A percentile compares a stretch with the other conserved stretches of the same genome.
Conservation (phyloP, 1,140 invertebrate genomes). For the Bombus picipes region DNA sequence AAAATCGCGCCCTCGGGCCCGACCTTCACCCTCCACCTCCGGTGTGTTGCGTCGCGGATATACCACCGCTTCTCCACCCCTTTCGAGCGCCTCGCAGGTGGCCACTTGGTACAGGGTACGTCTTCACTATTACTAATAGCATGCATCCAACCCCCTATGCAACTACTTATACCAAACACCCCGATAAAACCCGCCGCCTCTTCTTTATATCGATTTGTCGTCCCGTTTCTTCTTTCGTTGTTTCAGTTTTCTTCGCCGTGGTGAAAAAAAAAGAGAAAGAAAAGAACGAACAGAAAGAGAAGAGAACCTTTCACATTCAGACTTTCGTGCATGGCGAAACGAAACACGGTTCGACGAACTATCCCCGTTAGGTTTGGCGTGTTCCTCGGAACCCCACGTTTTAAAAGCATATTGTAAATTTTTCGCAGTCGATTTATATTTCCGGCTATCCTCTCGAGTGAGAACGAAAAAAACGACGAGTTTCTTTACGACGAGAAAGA, state of each 20-base stretch:
- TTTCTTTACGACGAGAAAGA: too few relatives aligned
- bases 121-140: slow-evolving; percentile 84
- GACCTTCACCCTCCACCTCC: slow-evolving; percentile 58
- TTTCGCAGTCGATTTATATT: too few relatives aligned
- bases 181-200: too few relatives aligned
- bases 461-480: too few relatives aligned
- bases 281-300: too few relatives aligned
- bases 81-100: slow-evolving; percentile 85
- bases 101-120: slow-evolving; percentile 92
- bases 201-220: background rate
- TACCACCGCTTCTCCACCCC: slow-evolving; percentile 77
- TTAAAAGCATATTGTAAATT: too few relatives aligned
- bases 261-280: too few relatives aligned
- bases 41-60: slow-evolving; percentile 65
- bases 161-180: background rate
- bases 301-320: background rate
- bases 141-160: slow-evolving; percentile 68
- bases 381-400: too few relatives aligned
- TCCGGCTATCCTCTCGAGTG: too few relatives aligned
- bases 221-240: too few relatives aligned
- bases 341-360: background rate
- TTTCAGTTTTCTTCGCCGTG: too few relatives aligned
- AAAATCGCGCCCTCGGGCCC: slow-evolving; percentile 58
- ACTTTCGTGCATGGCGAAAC: background rate
- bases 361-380: too few relatives aligned